Conservation (phyloP, 2,888 invertebrate species). For the Crocallis elinguaria region DNA sequence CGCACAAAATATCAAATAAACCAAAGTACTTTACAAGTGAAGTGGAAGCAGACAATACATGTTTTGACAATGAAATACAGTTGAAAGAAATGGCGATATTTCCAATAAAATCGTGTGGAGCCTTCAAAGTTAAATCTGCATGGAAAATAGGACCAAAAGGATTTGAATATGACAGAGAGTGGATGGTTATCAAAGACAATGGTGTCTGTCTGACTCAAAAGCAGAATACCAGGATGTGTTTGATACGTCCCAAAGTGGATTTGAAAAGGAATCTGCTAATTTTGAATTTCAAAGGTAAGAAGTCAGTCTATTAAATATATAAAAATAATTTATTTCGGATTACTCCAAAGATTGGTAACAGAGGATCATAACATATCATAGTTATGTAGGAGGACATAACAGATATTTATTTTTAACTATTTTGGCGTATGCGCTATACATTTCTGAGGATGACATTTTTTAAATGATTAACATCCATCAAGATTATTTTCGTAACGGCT, state of each 20-base stretch:
- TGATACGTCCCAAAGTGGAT: slow-evolving; percentile 90
- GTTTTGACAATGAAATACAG: slow-evolving; percentile 47
- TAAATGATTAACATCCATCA: too few relatives aligned
- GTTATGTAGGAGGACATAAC: too few relatives aligned
- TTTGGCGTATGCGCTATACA: too few relatives aligned
- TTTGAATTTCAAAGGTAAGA: slow-evolving; percentile 86
- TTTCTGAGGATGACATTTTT: too few relatives aligned
- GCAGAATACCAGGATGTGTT: slow-evolving; percentile 90
- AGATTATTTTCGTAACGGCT: too few relatives aligned
- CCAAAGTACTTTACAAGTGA: slow-evolving; percentile 40
- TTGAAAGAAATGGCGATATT: slow-evolving; percentile 85
- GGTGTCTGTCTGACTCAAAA: slow-evolving; percentile 96
- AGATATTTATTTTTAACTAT: too few relatives aligned
- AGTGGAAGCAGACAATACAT: slow-evolving; percentile 21
- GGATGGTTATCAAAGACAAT: slow-evolving; percentile 94
- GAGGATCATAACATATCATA: too few relatives aligned
- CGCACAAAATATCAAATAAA: slow-evolving; percentile 43
- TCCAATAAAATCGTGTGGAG: slow-evolving; percentile 96
- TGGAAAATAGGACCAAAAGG: slow-evolving; percentile 93
- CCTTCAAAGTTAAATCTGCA: slow-evolving; percentile 86
- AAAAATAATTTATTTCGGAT: too few relatives aligned
- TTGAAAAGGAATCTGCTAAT: slow-evolving; percentile 80
- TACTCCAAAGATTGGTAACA: too few relatives aligned
- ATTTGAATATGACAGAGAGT: slow-evolving; percentile 94
- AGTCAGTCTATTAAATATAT: not conserved